Conservation (phyloP, 2,888 invertebrate species). For the Listrodromus nycthemerus region DNA sequence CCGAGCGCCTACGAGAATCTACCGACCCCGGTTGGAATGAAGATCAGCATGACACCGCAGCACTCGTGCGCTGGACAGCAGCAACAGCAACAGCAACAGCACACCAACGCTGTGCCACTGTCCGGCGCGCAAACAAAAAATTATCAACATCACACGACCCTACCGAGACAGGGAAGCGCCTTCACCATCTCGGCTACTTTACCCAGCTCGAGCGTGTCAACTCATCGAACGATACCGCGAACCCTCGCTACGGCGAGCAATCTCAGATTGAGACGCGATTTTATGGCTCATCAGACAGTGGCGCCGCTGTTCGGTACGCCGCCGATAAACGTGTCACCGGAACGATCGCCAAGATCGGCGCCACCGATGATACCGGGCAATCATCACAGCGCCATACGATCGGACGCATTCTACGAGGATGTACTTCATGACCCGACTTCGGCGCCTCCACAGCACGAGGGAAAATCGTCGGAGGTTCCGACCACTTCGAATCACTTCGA, state of each 20-base stretch:
- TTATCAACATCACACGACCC: slow-evolving; percentile 85
- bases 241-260: slow-evolving; percentile 81
- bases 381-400: slow-evolving; percentile 73
- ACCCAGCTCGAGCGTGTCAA: slow-evolving; percentile 82
- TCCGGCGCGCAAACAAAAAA: slow-evolving; percentile 79
- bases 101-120: slow-evolving; percentile 43
- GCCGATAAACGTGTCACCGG: slow-evolving; percentile 74
- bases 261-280: slow-evolving; percentile 78
- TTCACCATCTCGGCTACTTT: slow-evolving; percentile 83
- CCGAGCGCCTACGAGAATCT: slow-evolving; percentile 81
- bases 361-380: slow-evolving; percentile 70
- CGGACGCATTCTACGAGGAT: slow-evolving; percentile 80
- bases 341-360: slow-evolving; percentile 74
- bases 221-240: slow-evolving; percentile 87
- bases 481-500: slow-evolving; percentile 64
- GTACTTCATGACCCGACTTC: slow-evolving; percentile 73
- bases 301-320: slow-evolving; percentile 78
- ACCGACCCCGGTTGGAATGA: slow-evolving; percentile 74
- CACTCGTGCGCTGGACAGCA: slow-evolving; percentile 82
- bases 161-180: slow-evolving; percentile 82
- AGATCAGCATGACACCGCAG: slow-evolving; percentile 78
- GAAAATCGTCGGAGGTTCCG: slow-evolving; percentile 70
- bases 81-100: slow-evolving; percentile 69
- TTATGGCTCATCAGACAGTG: slow-evolving; percentile 77
- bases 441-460: slow-evolving; percentile 70